Evolutionary conservation across 2,888 invertebrate genomes (phyloP).

Genomic region (Drosophila ustulata): DNA sequence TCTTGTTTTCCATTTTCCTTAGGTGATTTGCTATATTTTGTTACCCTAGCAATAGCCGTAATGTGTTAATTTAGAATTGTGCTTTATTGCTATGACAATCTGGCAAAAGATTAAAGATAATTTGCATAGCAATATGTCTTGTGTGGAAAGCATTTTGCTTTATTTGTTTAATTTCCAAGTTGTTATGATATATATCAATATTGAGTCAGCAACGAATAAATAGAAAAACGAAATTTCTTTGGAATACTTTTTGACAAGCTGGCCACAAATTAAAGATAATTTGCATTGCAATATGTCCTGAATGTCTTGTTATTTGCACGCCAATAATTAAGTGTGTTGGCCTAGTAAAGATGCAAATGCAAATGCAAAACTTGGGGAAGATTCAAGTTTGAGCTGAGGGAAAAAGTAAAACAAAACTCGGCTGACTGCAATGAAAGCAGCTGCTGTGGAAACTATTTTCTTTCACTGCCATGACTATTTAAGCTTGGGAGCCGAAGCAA

Average conservation of each 20-base stretch:
- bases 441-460: background rate
- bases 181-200: background rate
- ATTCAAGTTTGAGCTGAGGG: background rate
- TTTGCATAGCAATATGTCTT: too few relatives aligned
- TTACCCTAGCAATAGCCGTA: too few relatives aligned
- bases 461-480: conserved; percentile 2
- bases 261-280: background rate
- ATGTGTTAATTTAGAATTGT: too few relatives aligned
- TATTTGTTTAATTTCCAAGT: too few relatives aligned
- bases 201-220: background rate
- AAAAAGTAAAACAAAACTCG: background rate
- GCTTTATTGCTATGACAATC: too few relatives aligned
- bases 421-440: background rate
- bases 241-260: background rate
- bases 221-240: background rate
- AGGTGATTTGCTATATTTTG: too few relatives aligned
- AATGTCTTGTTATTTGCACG: background rate
- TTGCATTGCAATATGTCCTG: background rate
- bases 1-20: too few relatives aligned
- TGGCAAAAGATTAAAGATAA: too few relatives aligned
- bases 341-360: background rate
- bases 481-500: background rate
- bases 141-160: too few relatives aligned
- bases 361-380: background rate
- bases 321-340: background rate